Percentiles rank a stretch among this genome's conserved stretches.
These are phyloP conservation scores for Hyperopisus bebe DNA, from an alignment of 2,113 vertebrate species.

Conservation along the genomic window DNA sequence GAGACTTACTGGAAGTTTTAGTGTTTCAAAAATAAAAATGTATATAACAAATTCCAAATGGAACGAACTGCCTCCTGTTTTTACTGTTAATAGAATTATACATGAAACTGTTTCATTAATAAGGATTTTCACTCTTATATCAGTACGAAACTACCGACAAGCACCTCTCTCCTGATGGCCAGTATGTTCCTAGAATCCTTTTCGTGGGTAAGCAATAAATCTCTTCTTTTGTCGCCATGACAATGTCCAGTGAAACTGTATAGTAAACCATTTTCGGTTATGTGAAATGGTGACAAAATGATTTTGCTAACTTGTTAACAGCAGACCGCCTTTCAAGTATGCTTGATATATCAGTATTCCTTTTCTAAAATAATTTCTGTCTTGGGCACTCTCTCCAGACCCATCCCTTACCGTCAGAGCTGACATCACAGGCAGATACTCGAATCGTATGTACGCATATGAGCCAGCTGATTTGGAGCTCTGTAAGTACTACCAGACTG, in stretches of 20 bases:
- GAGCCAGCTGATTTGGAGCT: conserved; percentile 71
- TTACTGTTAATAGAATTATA: background rate
- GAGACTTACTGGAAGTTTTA: background rate
- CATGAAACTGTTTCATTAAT: background rate
- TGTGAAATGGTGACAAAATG: background rate
- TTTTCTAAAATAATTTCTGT: background rate
- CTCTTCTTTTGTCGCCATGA: background rate
- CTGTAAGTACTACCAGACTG: conserved; percentile 63
- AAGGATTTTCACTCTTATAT: background rate
- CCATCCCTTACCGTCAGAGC: conserved; percentile 91
- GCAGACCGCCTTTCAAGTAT: background rate
- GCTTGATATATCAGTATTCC: background rate
- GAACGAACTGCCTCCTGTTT: background rate
- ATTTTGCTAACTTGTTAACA: background rate
- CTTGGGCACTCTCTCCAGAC: conserved; percentile 58
- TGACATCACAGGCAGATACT: conserved; percentile 83
- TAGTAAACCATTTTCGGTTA: background rate
- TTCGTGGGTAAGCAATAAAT: conserved; percentile 80
- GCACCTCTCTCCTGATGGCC: conserved; percentile 84
- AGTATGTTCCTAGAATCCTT: conserved; percentile 87
- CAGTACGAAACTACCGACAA: conserved; percentile 96
- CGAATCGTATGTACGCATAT: conserved; percentile 89
- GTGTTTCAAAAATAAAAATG: background rate
- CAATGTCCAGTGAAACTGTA: background rate
- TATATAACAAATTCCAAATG: background rate